Percentiles rank a stretch among this genome's conserved stretches.
Evolutionary conservation across 1,140 invertebrate species (phyloP).

Genomic region (Caenorhabditis brenneri): DNA sequence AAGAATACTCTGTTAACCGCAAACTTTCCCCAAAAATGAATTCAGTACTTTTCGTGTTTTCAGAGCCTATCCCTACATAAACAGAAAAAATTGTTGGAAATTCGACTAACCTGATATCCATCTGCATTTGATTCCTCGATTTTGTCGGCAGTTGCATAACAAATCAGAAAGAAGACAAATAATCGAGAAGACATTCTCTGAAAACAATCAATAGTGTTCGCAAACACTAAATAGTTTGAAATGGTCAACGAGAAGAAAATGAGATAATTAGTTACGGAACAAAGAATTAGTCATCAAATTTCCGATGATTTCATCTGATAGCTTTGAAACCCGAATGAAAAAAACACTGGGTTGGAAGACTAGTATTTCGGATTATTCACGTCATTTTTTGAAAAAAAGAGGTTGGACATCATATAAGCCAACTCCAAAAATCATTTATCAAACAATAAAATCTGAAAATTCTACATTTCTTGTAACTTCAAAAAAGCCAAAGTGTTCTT

Average conservation of each 20-base stretch:
- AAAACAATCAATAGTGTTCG: background rate
- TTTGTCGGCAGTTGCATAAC: slow-evolving; percentile 29
- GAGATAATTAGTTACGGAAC: background rate
- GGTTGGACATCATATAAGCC: background rate
- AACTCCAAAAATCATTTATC: background rate
- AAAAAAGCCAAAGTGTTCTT: too few relatives aligned
- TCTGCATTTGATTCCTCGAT: slow-evolving; percentile 22
- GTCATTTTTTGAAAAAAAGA: background rate
- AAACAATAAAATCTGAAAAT: background rate
- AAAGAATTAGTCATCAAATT: background rate
- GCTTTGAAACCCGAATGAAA: background rate
- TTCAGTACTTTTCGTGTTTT: too few relatives aligned
- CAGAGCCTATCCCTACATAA: too few relatives aligned
- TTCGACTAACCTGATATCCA: slow-evolving; percentile 38
- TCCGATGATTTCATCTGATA: too few relatives aligned
- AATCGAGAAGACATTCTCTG: slow-evolving; percentile 2
- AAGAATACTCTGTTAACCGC: too few relatives aligned
- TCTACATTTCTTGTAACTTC: background rate
- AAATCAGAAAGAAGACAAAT: slow-evolving; percentile 18
- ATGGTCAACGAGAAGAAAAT: background rate
- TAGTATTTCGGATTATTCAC: background rate
- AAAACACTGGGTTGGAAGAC: background rate
- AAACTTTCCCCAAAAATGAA: too few relatives aligned
- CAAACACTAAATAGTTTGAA: background rate
- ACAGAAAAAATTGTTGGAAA: too few relatives aligned